Base-by-base conservation (phyloP, 2,113 vertebrate species). In the Poeciliopsis turrubarensis region DNA sequence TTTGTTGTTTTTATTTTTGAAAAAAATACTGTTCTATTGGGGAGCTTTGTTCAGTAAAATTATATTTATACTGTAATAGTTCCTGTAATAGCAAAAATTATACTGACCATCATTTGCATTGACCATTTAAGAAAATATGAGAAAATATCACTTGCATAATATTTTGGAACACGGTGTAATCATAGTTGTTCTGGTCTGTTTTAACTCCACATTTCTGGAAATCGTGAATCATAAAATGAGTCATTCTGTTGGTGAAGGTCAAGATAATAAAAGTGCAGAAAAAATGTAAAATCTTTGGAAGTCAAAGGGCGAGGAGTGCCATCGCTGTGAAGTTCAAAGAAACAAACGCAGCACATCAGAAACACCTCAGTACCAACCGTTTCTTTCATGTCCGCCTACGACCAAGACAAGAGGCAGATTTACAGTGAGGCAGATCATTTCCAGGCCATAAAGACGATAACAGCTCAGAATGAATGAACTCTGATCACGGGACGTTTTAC, bases 371-470 rank as follows among this genome's bases (percentile, higher is more conserved):
- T 26, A 57, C 63, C 1, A 25, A 30, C 32, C 4, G 65, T 8
- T 47, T 32, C 69, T 89, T 77, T 87, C 62, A 83, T 80, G 68
- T 84, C 30, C 19, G 4, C 14, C 19, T 72, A 63, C 0, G 3
- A 0, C 25, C 6, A 3, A 41, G 37, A 78, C 57, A 57, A 65
- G 14, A 63, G 17, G 44, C 54, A n/a, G 30, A 63, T 29, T 77
- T 9, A 75, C 69, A 67, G 70, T 72, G 47, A 79, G 32, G 54
- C 39, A 4, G 15, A 60, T 82, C 30, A 22, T 62, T 51, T 75
- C 85, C 64, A 66, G 15, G 68, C 68, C 68, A 86, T 91, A 93
- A 91, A 93, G 65, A 60, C 81, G 75, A 86, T 78, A 82, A 83
- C 77, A 75, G 72, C 62, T 30, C 60, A 2, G 34, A 57, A 31